Evolutionary conservation across 2,113 vertebrate genomes (phyloP), one percentile per base, ranked within the genome.

Genomic region (Hippocampus mohnikei): DNA sequence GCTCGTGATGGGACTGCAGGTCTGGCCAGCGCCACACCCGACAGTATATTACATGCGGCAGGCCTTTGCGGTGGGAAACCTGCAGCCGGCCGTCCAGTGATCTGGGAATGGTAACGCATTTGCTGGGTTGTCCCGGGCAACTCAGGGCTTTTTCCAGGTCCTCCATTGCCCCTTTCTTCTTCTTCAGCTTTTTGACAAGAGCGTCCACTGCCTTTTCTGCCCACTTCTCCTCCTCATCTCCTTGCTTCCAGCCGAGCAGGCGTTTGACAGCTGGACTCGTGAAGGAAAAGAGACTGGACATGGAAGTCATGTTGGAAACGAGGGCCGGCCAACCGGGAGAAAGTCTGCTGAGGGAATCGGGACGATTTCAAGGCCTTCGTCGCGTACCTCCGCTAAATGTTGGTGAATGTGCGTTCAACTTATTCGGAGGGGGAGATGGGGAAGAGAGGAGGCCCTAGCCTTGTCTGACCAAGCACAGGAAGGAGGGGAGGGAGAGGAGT

Each of bases 231-330:
- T 99, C 97, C 91, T 99, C 97, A 59, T 99, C 97, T 61, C 97
- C 97, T 93, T 99, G 97, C 84, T 99, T 99, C 97, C 97, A 99
- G 86, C 97, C 97, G 74, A 99, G 94, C 74, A 99, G 92, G 55
- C 97, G 94, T 86, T 98, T 99, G 77, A 99, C 97, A 62, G 97
- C 97, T 71, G 97, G 97, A 91, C 97, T 99, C 84, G 97, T 99
- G 93, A 99, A 99, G 78, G 97, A 98, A 90, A 99, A 99, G 87
- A 99, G 94, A 92, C 97, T 99, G 88, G 97, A 97, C 96, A 99
- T 98, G 60, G 93, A 90, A 77, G 93, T 93, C 92, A 91, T 93
- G 77, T 79, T 86, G 72, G 16, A 71, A 52, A 70, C 53, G 62
- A 73, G 48, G 60, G 72, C 25, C 59, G 55, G 25, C 50, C 37